These are phyloP conservation scores for Rutilus rutilus DNA, from an alignment of 2,113 vertebrate species.

Conservation along the genomic window DNA sequence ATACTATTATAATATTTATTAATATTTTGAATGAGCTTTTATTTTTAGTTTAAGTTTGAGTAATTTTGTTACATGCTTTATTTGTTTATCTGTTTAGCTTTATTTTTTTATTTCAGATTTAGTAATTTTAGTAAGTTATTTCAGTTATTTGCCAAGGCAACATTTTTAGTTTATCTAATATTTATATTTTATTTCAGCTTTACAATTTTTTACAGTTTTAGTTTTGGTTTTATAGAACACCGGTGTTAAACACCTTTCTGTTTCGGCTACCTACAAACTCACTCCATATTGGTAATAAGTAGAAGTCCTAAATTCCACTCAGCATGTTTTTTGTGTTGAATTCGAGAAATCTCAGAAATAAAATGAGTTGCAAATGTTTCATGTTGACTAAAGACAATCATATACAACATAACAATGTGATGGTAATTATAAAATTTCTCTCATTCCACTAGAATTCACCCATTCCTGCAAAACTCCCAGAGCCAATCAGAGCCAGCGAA, in stretches of 20 bases:
- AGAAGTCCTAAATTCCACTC: no score
- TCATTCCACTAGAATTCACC: constrained; percentile 80
- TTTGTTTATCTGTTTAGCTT: background rate
- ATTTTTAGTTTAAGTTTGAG: background rate
- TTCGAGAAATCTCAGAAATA: no score
- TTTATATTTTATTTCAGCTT: background rate
- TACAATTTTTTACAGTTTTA: no score
- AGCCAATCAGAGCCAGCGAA: constrained; percentile 94
- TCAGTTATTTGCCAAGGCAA: background rate
- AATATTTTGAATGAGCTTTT: background rate
- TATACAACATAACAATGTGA: background rate
- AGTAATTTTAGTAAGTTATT: background rate
- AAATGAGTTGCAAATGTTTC: background rate
- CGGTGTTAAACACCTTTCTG: no score
- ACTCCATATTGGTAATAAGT: no score
- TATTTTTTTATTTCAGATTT: background rate
- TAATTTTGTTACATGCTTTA: background rate
- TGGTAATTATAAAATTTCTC: background rate
- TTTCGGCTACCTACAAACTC: no score
- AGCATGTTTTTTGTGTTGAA: no score
- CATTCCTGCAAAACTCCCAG: constrained; percentile 92
- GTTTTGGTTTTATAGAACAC: no score
- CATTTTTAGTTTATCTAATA: background rate
- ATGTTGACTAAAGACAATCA: background rate
- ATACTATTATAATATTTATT: background rate